phyloP scores from a whole-genome alignment of 1,140 invertebrate genomes.

The Sarcophaga bullata region DNA sequence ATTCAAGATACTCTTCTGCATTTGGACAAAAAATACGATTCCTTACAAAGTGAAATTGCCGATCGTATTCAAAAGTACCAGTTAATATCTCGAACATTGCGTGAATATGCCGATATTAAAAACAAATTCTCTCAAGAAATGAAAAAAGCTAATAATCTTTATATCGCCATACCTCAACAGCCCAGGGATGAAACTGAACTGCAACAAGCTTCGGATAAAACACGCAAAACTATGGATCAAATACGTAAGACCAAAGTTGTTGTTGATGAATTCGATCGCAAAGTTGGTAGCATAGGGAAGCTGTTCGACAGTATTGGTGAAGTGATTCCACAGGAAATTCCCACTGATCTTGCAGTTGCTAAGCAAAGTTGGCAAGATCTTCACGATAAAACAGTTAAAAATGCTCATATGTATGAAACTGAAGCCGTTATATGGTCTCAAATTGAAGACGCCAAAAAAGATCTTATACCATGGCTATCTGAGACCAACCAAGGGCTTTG shows the following conservation, averaged over 20 bases:
- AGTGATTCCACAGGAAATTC: constrained; percentile 75
- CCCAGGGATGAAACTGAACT: constrained; percentile 66
- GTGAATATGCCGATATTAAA: constrained; percentile 79
- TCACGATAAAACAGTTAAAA: constrained; percentile 75
- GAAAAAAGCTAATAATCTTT: constrained; percentile 69
- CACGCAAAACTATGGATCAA: constrained; percentile 78
- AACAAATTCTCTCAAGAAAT: constrained; percentile 76
- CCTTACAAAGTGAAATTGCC: constrained; percentile 76
- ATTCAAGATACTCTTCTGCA: constrained; percentile 81
- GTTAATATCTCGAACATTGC: constrained; percentile 77
- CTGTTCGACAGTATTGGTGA: constrained; percentile 79
- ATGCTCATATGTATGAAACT: constrained; percentile 83
- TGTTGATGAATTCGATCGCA: constrained; percentile 80
- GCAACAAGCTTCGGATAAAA: constrained; percentile 75
- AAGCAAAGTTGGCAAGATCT: constrained; percentile 80
- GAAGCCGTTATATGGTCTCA: constrained; percentile 92
- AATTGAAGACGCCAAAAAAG: constrained; percentile 85
- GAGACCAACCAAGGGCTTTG: constrained; percentile 81
- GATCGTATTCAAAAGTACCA: constrained; percentile 81
- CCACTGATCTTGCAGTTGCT: constrained; percentile 71
- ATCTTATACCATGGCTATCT: constrained; percentile 84
- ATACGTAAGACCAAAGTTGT: constrained; percentile 79
- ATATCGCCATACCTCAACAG: constrained; percentile 55
- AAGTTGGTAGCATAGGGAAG: constrained; percentile 76
- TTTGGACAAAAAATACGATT: constrained; percentile 83